phyloP scores from a whole-genome alignment of 2,888 invertebrate species.

The Morpho deidamia region DNA sequence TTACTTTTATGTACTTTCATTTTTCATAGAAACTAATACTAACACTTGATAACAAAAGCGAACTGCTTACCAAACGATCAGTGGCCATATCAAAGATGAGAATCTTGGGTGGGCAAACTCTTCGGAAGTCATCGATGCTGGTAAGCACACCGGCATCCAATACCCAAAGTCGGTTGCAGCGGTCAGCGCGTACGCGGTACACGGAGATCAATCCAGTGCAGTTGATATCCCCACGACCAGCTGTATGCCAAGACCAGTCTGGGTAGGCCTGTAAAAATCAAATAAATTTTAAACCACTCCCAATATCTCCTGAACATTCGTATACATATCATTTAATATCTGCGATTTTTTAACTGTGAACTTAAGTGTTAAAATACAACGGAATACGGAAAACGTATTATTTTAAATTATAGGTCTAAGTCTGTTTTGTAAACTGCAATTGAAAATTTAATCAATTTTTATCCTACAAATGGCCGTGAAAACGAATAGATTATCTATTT shows the following conservation, averaged over 20 bases:
- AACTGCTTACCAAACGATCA: slow-evolving; percentile 78
- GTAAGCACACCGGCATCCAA: slow-evolving; percentile 87
- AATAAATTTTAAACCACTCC: neutral
- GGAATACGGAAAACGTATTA: too few species aligned
- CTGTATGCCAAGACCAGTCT: slow-evolving; percentile 87
- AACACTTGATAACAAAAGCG: too few species aligned
- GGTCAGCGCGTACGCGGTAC: slow-evolving; percentile 85
- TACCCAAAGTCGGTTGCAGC: slow-evolving; percentile 91
- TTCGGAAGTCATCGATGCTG: slow-evolving; percentile 82
- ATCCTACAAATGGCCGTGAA: too few species aligned
- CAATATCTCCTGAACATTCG: neutral
- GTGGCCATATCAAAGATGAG: slow-evolving; percentile 88
- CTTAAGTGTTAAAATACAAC: too few species aligned
- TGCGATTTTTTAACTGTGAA: too few species aligned
- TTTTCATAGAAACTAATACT: too few species aligned
- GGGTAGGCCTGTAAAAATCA: slow-evolving; percentile 79
- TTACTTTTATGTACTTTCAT: too few species aligned
- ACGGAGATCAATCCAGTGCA: slow-evolving; percentile 89
- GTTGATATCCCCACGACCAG: slow-evolving; percentile 83
- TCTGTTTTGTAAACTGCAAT: too few species aligned
- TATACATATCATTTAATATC: too few species aligned
- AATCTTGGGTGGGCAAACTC: slow-evolving; percentile 87
- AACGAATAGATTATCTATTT: too few species aligned
- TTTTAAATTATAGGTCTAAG: too few species aligned
- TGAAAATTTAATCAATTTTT: too few species aligned